Conservation (phyloP, 1,140 invertebrate species). For the Drosophila watanabei region DNA sequence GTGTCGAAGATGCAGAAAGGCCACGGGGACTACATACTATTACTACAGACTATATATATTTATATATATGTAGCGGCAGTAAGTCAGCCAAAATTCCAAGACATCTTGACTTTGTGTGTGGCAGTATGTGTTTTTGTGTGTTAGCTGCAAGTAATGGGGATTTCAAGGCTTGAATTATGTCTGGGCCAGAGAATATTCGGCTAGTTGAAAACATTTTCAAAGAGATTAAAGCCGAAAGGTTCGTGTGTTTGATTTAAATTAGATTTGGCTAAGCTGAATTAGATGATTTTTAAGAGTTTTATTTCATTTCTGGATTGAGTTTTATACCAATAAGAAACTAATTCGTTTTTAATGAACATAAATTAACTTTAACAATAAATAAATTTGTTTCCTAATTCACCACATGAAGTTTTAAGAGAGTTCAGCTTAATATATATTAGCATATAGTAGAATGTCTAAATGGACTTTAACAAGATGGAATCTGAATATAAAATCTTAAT, state of each 20-base stretch:
- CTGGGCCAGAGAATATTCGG: slow-evolving; percentile 21
- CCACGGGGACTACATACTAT: slow-evolving; percentile 17
- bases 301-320: background rate
- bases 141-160: slow-evolving; percentile 36
- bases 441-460: too few relatives aligned
- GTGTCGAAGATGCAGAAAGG: slow-evolving; percentile 48
- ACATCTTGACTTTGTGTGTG: slow-evolving; percentile 17
- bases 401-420: background rate
- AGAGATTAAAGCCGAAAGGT: slow-evolving; percentile 9
- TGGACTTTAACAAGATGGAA: too few relatives aligned
- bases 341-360: background rate
- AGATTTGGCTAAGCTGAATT: background rate
- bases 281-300: background rate
- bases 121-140: slow-evolving; percentile 9
- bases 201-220: slow-evolving; percentile 9
- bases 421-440: too few relatives aligned
- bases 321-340: background rate
- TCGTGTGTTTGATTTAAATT: background rate
- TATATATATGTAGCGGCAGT: slow-evolving; percentile 20
- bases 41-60: background rate
- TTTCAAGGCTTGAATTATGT: slow-evolving; percentile 41
- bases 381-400: background rate
- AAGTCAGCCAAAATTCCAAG: slow-evolving; percentile 48
- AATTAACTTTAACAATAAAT: background rate
- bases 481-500: too few relatives aligned